Percentiles rank a stretch among this genome's conserved stretches.
phyloP scores from a whole-genome alignment of 1,140 invertebrate genomes.

The Lordiphosa mommai region DNA sequence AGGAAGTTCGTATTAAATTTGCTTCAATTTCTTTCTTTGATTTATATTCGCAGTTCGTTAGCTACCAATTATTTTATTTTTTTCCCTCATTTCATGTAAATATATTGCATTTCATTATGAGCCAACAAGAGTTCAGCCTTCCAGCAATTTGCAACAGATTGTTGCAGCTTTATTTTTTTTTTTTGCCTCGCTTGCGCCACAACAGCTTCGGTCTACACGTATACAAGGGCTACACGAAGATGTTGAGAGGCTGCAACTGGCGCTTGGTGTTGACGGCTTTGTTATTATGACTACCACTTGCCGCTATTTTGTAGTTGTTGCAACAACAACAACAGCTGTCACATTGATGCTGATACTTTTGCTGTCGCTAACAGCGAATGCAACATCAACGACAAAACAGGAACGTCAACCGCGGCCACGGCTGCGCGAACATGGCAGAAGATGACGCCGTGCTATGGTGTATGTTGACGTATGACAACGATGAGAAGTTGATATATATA shows the following conservation, averaged over 20 bases:
- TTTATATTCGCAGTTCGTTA: neutral
- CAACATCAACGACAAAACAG: too few species aligned
- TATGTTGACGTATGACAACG: neutral
- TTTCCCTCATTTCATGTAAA: slow-evolving; percentile 17
- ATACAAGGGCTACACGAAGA: slow-evolving; percentile 10
- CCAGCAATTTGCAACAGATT: slow-evolving; percentile 38
- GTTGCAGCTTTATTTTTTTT: slow-evolving; percentile 29
- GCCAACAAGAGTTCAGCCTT: slow-evolving; percentile 28
- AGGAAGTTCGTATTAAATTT: too few species aligned
- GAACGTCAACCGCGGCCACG: slow-evolving; percentile 41
- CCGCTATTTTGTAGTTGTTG: slow-evolving; percentile 42
- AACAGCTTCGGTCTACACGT: slow-evolving; percentile 1
- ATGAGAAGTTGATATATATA: slow-evolving; percentile 7
- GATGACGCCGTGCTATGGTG: slow-evolving; percentile 23
- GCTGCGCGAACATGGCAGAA: slow-evolving; percentile 46
- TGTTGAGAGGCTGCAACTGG: slow-evolving; percentile 43
- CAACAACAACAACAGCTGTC: slow-evolving; percentile 45
- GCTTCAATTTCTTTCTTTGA: neutral
- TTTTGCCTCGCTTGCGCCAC: slow-evolving; percentile 8
- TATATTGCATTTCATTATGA: slow-evolving; percentile 42
- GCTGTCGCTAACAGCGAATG: slow-evolving; percentile 16
- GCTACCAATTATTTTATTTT: neutral
- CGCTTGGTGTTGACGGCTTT: slow-evolving; percentile 46
- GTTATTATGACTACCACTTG: slow-evolving; percentile 54
- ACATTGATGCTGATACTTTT: slow-evolving; percentile 22